phyloP scores from a whole-genome alignment of 2,797 vertebrate species.

The Ibycter americanus region DNA sequence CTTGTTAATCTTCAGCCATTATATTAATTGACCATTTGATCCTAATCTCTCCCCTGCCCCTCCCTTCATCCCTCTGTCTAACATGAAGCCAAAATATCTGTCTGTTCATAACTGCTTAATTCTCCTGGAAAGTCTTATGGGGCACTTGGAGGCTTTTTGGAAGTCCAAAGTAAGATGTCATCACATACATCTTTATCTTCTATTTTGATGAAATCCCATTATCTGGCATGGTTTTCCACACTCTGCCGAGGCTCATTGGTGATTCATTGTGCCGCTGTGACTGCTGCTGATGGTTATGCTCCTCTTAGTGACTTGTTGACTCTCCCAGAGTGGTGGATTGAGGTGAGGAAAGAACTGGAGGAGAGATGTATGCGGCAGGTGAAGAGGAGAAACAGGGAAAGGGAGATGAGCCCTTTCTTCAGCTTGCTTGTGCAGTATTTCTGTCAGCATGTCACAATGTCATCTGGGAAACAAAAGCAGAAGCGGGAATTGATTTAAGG shows the following conservation, averaged over 20 bases:
- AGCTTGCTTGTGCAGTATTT: background rate
- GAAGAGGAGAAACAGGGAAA: background rate
- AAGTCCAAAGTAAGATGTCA: background rate
- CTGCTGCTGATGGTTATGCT: background rate
- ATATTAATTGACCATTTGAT: slow-evolving; percentile 51
- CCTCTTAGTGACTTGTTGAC: background rate
- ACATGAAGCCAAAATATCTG: background rate
- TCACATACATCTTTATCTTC: background rate
- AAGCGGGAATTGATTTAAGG: background rate
- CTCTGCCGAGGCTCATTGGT: background rate
- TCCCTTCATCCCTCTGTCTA: background rate
- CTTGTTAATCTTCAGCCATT: slow-evolving; percentile 43
- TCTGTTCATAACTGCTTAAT: background rate
- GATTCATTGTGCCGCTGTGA: background rate
- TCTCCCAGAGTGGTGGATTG: background rate
- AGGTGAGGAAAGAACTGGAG: background rate
- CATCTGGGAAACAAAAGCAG: background rate
- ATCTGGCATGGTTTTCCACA: background rate
- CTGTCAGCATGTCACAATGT: rapidly evolving
- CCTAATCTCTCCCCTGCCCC: background rate
- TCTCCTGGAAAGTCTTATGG: background rate
- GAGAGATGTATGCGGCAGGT: background rate
- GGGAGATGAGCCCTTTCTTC: background rate
- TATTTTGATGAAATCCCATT: background rate
- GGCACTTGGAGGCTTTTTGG: background rate